Conservation (phyloP, 2,888 invertebrate genomes). For the Drosophila anomalata region DNA sequence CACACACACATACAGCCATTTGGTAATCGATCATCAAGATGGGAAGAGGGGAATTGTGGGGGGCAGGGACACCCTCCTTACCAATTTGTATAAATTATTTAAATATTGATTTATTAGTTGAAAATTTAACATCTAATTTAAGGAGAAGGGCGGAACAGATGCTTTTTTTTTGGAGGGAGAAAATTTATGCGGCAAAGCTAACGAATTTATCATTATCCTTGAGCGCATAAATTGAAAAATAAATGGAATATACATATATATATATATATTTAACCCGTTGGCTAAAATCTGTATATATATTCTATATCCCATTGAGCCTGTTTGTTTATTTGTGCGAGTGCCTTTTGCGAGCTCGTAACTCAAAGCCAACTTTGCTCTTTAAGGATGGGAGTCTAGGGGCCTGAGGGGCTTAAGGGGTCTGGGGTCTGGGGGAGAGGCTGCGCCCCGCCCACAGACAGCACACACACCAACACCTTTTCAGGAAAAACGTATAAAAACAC, state of each 20-base stretch:
- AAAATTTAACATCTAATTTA: slow-evolving; percentile 66
- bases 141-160: slow-evolving; percentile 9
- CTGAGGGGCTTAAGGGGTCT: neutral
- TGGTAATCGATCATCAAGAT: slow-evolving; percentile 62
- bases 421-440: neutral
- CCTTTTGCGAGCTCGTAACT: slow-evolving; percentile 32
- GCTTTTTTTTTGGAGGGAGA: neutral
- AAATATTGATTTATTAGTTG: slow-evolving; percentile 74
- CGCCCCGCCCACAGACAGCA: slow-evolving; percentile 12
- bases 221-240: slow-evolving; percentile 61
- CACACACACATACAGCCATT: neutral
- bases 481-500: neutral
- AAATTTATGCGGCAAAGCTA: slow-evolving; percentile 50
- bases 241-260: slow-evolving; percentile 18
- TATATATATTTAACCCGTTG: slow-evolving; percentile 33
- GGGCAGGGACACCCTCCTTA: neutral
- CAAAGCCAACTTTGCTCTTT: slow-evolving; percentile 42
- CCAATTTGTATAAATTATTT: slow-evolving; percentile 71
- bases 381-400: no score
- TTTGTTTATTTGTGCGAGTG: slow-evolving; percentile 33
- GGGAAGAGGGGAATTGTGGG: neutral
- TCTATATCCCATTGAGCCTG: slow-evolving; percentile 8
- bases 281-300: slow-evolving; percentile 22
- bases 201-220: slow-evolving; percentile 51
- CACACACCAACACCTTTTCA: slow-evolving; percentile 13